Conservation (phyloP, 2,113 vertebrate genomes). For the Argyrosomus japonicus region DNA sequence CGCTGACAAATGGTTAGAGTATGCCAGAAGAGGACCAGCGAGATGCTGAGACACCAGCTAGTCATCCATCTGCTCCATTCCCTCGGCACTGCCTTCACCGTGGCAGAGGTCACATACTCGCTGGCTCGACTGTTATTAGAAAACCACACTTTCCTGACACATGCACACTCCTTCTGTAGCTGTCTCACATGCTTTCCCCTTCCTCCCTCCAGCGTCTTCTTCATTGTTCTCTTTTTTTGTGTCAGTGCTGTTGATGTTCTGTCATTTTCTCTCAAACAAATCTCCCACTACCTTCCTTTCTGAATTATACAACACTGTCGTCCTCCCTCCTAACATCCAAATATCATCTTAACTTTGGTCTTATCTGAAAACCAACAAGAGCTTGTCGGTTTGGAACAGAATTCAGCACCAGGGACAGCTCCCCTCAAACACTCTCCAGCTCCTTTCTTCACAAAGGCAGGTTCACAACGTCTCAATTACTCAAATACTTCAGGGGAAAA, state of each 20-base stretch:
- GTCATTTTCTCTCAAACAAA: constrained; percentile 37
- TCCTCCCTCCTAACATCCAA: constrained; percentile 2
- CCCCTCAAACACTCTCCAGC: background rate
- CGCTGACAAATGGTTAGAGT: constrained; percentile 65
- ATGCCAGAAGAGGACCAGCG: constrained; percentile 54
- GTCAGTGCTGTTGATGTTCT: constrained; percentile 21
- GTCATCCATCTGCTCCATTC: constrained; percentile 72
- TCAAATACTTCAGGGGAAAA: too few species aligned
- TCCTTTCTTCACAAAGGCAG: background rate
- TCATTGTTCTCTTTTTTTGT: background rate
- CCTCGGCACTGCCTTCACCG: constrained; percentile 31
- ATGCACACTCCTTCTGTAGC: constrained; percentile 17
- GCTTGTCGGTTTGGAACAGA: background rate
- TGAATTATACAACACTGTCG: constrained; percentile 34
- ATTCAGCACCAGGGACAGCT: constrained; percentile 68
- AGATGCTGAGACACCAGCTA: constrained; percentile 70
- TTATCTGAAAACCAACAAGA: constrained; percentile 16
- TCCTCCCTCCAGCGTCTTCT: background rate
- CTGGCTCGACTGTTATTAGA: constrained; percentile 64
- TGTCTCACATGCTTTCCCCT: background rate
- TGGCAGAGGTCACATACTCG: constrained; percentile 67
- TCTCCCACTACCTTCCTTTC: constrained; percentile 6
- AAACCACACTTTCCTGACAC: constrained; percentile 37
- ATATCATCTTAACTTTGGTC: constrained; percentile 9
- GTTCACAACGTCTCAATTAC: background rate